Conservation (phyloP, 2,888 invertebrate species). For the Polydrusus tereticollis region DNA sequence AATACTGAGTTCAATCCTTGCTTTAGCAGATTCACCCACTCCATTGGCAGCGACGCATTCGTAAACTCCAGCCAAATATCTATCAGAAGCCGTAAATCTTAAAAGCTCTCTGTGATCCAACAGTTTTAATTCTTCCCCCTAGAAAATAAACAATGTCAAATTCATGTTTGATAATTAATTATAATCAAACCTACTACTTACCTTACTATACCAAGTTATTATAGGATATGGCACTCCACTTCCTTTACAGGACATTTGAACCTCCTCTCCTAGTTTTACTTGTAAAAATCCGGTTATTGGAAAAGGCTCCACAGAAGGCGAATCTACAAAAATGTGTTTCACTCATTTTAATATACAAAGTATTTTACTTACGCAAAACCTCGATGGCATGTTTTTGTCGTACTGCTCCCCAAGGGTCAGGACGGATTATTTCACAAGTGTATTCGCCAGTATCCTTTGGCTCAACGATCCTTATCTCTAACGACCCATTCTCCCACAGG, state of each 20-base stretch:
- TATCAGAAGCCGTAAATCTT: slow-evolving; percentile 76
- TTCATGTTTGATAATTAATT: background rate
- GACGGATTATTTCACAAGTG: slow-evolving; percentile 76
- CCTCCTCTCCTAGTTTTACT: slow-evolving; percentile 80
- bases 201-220: slow-evolving; percentile 78
- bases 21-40: slow-evolving; percentile 79
- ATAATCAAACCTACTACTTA: slow-evolving; percentile 54
- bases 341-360: background rate
- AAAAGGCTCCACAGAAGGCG: slow-evolving; percentile 76
- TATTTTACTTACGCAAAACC: slow-evolving; percentile 77
- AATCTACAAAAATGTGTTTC: slow-evolving; percentile 67
- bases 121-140: slow-evolving; percentile 75
- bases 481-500: slow-evolving; percentile 79
- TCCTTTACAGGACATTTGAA: slow-evolving; percentile 80
- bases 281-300: slow-evolving; percentile 80
- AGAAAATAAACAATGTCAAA: slow-evolving; percentile 15
- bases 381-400: slow-evolving; percentile 82
- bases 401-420: slow-evolving; percentile 77
- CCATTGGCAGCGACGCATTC: slow-evolving; percentile 82
- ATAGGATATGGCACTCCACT: slow-evolving; percentile 80
- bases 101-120: slow-evolving; percentile 74
- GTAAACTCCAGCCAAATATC: slow-evolving; percentile 78
- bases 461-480: slow-evolving; percentile 73
- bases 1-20: slow-evolving; percentile 77
- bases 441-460: slow-evolving; percentile 77